phyloP scores from a whole-genome alignment of 1,140 invertebrate species.

The Anthonomus grandis region DNA sequence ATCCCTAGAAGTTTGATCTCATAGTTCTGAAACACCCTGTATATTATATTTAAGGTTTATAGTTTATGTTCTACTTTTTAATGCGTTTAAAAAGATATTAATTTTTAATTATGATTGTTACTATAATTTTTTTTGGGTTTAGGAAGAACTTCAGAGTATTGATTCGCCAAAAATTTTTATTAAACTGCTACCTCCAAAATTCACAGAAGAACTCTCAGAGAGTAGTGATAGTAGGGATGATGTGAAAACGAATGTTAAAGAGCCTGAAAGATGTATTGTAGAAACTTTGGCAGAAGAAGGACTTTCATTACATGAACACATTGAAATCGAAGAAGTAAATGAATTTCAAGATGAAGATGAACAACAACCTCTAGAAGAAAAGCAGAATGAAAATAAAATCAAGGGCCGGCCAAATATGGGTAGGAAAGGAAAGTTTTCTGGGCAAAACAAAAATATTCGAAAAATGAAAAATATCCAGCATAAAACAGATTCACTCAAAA shows the following conservation, averaged over 20 bases:
- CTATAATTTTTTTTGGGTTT: too few species aligned
- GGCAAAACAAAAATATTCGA: not conserved
- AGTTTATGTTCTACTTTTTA: too few species aligned
- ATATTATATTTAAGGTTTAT: too few species aligned
- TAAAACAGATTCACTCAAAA: not conserved
- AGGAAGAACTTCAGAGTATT: too few species aligned
- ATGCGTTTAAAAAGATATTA: too few species aligned
- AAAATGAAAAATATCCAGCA: too few species aligned
- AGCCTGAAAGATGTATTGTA: not conserved
- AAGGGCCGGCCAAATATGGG: not conserved
- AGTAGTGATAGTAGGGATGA: not conserved
- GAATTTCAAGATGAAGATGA: not conserved
- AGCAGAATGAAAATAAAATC: not conserved
- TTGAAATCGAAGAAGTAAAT: not conserved
- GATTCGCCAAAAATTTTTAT: too few species aligned
- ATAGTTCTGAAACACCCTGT: too few species aligned
- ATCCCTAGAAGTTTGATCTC: too few species aligned
- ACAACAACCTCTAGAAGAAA: not conserved
- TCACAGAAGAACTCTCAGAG: not conserved
- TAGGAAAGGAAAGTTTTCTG: not conserved
- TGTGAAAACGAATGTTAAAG: not conserved
- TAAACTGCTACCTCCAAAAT: too few species aligned
- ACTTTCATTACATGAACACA: not conserved
- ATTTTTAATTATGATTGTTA: too few species aligned
- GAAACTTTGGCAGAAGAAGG: not conserved